Base-by-base conservation (phyloP, 23 tunicate genomes). In the Halocynthia aurantium region DNA sequence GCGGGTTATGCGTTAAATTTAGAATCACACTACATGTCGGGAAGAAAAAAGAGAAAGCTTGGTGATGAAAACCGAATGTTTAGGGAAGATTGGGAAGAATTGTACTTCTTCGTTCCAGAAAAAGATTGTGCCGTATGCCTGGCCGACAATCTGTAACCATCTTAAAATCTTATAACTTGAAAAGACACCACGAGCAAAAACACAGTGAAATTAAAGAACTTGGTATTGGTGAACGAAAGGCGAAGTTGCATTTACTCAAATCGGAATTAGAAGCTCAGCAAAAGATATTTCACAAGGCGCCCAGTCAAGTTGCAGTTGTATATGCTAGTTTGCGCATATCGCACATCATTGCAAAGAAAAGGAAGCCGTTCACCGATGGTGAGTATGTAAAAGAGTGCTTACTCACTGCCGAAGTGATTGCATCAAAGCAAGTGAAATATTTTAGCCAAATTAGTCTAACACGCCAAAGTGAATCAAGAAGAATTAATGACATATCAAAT, bases 361-460 rank as follows among this genome's bases (percentile, higher is more conserved):
- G n/a, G n/a, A n/a, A n/a, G n/a, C n/a, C 13, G 62, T 57, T 57
- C 62, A 57, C 13, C 62, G 79, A 75, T 55, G 79, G 71, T 19
- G 79, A 75, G 50, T 75, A 12, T 56, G 79, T 56, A 75, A 75
- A 75, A 53, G 71, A 75, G 8, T 56, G 79, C 79, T 20, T 75
- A 20, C 67, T 55, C 7, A 66, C 79, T 53, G 79, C 22, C 19
- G 79, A 75, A 75, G 79, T 22, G n/a, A 10, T 75, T 55, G 79
- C 79, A 15, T 53, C 79, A 11, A 53, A 15, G 8, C 55, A 53
- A 75, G 79, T 75, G 10, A 54, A 75, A 55, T 64, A 75, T 53
- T 75, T 75, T 75, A 22, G 70, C 10, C n/a, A 75, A 20, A 75
- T 75, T 12, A 54, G 79, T 75, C 79, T 75, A n/a, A 54, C 79